A percentile compares a stretch with the other conserved stretches of the same genome.
These are phyloP conservation scores for Trididemnum miniatum DNA, from an alignment of 23 tunicate genomes.

Conservation along the genomic window DNA sequence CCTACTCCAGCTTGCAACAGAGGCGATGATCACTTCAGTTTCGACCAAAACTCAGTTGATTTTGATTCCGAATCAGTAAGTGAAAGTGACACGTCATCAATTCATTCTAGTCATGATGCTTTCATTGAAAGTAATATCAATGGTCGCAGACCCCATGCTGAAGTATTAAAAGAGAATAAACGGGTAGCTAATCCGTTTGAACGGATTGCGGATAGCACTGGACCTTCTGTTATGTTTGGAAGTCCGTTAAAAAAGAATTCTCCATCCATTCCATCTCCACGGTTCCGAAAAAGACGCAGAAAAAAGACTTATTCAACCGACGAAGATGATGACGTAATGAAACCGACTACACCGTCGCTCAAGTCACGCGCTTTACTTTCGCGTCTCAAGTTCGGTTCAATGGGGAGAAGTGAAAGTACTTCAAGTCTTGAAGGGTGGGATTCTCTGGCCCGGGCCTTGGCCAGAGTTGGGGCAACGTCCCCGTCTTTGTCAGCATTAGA, in stretches of 20 bases:
- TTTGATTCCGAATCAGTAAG: conserved; percentile 44
- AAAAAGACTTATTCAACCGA: background rate
- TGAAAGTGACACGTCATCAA: conserved; percentile 44
- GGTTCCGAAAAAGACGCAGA: background rate
- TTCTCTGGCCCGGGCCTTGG: conserved; percentile 79
- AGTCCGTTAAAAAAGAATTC: conserved; percentile 5
- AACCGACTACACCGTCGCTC: conserved; percentile 7
- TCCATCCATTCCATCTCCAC: background rate
- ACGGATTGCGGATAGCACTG: conserved; percentile 48
- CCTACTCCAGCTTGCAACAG: conserved; percentile 41
- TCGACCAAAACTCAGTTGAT: conserved; percentile 23
- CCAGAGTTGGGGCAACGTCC: conserved; percentile 55
- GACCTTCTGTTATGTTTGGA: conserved; percentile 31
- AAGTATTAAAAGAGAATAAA: background rate
- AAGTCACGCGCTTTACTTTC: conserved; percentile 30
- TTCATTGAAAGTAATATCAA: background rate
- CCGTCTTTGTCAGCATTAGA: conserved; percentile 7
- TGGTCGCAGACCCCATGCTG: background rate
- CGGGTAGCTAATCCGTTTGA: background rate
- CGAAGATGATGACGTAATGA: conserved; percentile 2
- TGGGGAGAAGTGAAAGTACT: conserved; percentile 37
- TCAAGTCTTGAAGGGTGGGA: conserved; percentile 67
- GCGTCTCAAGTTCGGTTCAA: conserved; percentile 31
- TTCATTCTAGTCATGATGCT: conserved; percentile 7
- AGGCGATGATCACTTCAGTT: conserved; percentile 29